Evolutionary conservation across 2,888 invertebrate genomes (phyloP).

Genomic region (Cetonia aurata): DNA sequence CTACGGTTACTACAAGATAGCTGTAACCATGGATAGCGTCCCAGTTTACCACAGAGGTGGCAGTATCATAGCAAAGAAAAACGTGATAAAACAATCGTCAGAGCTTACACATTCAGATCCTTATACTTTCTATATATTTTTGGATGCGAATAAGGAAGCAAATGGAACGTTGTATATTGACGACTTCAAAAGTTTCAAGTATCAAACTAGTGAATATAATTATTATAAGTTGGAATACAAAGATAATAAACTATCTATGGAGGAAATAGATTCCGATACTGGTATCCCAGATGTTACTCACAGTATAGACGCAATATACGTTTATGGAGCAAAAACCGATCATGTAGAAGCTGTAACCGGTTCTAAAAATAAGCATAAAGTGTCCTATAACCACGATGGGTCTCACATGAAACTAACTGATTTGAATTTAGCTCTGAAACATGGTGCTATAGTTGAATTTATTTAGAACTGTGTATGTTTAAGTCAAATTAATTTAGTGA

Average conservation of each 20-base stretch:
- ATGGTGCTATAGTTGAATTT: background rate
- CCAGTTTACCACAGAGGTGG: slow-evolving; percentile 95
- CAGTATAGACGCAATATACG: background rate
- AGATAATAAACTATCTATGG: slow-evolving; percentile 62
- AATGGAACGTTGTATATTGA: slow-evolving; percentile 88
- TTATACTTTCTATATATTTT: slow-evolving; percentile 85
- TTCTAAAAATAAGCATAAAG: background rate
- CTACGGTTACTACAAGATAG: slow-evolving; percentile 34
- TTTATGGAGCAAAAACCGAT: slow-evolving; percentile 10
- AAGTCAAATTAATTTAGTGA: too few relatives aligned
- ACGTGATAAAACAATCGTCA: slow-evolving; percentile 84
- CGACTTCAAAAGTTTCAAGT: slow-evolving; percentile 87
- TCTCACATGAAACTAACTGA: slow-evolving; percentile 12
- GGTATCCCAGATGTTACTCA: background rate
- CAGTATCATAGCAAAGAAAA: slow-evolving; percentile 85
- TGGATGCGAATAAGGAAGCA: slow-evolving; percentile 77
- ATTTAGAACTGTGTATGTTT: too few relatives aligned
- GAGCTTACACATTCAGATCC: slow-evolving; percentile 88
- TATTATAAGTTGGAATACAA: slow-evolving; percentile 75
- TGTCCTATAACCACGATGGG: slow-evolving; percentile 3
- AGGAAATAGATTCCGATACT: slow-evolving; percentile 22
- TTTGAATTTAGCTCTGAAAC: slow-evolving; percentile 11
- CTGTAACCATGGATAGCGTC: slow-evolving; percentile 69
- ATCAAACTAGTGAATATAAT: slow-evolving; percentile 77
- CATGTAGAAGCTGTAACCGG: slow-evolving; percentile 9